Conservation (phyloP, 2,888 invertebrate species). For the Brachypalpus laphriformis region DNA sequence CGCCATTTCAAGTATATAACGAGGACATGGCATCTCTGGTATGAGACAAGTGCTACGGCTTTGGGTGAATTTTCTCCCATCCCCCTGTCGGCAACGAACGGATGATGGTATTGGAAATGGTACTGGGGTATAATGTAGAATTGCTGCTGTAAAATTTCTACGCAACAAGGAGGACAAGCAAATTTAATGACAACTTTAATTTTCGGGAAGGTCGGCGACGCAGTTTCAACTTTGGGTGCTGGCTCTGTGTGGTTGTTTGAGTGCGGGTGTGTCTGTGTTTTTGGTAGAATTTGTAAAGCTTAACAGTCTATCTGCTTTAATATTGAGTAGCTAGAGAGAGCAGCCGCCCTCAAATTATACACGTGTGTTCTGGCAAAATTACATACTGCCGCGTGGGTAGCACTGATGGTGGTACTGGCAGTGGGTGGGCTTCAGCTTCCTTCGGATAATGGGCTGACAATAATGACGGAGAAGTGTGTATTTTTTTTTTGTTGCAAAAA, state of each 20-base stretch:
- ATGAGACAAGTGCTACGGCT: slow-evolving; percentile 23
- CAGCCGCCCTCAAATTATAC: slow-evolving; percentile 48
- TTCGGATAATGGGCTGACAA: slow-evolving; percentile 12
- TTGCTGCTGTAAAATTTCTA: slow-evolving; percentile 28
- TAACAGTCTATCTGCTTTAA: slow-evolving; percentile 58
- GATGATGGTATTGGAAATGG: slow-evolving; percentile 2
- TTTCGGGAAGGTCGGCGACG: slow-evolving; percentile 60
- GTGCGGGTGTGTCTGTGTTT: slow-evolving; percentile 4
- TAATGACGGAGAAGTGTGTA: slow-evolving; percentile 29
- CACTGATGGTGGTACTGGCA: not conserved
- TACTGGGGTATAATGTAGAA: not conserved
- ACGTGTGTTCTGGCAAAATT: slow-evolving; percentile 41
- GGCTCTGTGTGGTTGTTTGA: not conserved
- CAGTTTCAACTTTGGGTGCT: slow-evolving; percentile 11
- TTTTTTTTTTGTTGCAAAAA: slow-evolving; percentile 19
- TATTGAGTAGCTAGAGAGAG: slow-evolving; percentile 34
- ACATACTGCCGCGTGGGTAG: slow-evolving; percentile 14
- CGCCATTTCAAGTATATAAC: slow-evolving; percentile 18
- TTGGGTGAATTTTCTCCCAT: not conserved
- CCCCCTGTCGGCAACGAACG: slow-evolving; percentile 4
- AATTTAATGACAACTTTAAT: slow-evolving; percentile 61
- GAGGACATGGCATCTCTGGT: slow-evolving; percentile 35
- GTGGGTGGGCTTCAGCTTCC: slow-evolving; percentile 37
- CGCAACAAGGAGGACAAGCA: slow-evolving; percentile 28
- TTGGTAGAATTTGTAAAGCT: slow-evolving; percentile 3